A percentile compares a stretch with the other conserved stretches of the same genome.
These are phyloP conservation scores for Seira sanloemensis DNA, from an alignment of 2,888 invertebrate genomes.

Conservation along the genomic window DNA sequence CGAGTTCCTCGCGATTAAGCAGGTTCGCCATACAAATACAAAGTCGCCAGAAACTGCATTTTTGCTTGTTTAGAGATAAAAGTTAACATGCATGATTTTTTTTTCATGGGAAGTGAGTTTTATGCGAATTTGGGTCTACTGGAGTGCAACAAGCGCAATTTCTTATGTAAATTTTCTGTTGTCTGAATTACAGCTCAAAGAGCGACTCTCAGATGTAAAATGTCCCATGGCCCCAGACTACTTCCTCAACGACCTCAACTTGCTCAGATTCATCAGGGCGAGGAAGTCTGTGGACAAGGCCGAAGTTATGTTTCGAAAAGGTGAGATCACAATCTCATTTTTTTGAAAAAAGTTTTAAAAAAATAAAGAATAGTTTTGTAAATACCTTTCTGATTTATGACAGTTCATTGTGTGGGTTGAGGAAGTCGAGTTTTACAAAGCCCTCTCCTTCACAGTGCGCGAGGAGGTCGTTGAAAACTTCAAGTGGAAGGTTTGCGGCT, in stretches of 20 bases:
- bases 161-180: not conserved
- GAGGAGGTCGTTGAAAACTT: constrained; percentile 51
- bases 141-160: not conserved
- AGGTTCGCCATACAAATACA: constrained; percentile 11
- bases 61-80: too few species aligned
- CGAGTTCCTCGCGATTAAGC: constrained; percentile 37
- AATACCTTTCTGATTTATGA: not conserved
- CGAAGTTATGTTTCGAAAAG: constrained; percentile 56
- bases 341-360: too few species aligned
- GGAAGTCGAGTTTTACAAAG: constrained; percentile 48
- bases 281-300: constrained; percentile 54
- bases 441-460: constrained; percentile 34
- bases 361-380: too few species aligned
- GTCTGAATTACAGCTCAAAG: constrained; percentile 30
- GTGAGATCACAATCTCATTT: too few species aligned
- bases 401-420: constrained; percentile 50
- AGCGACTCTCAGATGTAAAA: constrained; percentile 41
- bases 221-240: constrained; percentile 34
- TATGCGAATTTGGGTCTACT: not conserved
- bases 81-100: not conserved
- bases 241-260: constrained; percentile 23
- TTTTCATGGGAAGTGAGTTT: not conserved
- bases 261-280: constrained; percentile 45
- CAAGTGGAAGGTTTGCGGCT: constrained; percentile 46
- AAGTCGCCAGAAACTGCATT: too few species aligned